Base-by-base conservation (phyloP, 2,888 invertebrate species). In the Iphiclides podalirius region DNA sequence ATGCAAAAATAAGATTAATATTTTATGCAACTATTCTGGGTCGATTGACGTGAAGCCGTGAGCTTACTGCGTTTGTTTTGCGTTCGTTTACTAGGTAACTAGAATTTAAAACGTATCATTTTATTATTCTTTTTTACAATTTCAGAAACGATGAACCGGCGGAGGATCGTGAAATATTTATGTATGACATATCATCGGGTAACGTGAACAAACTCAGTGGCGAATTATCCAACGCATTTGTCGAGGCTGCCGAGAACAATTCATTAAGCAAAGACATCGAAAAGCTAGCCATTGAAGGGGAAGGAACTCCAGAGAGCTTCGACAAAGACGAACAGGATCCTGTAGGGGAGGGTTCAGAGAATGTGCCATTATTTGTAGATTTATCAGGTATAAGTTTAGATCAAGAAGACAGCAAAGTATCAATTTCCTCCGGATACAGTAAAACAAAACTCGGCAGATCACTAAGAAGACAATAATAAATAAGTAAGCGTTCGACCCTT, bases 191-290 rank as follows among this genome's bases (percentile, higher is more conserved):
- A 36, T 82, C 90, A 53, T 92, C 93, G 2, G 91, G 93, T 64
- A 91, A 90, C 33, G 94, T 95, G 1, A 95, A 92, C 75, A 95
- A 93, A 77, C 82, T 96, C 14, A 92, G 91, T 58, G 96, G 96
- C 1, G 95, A 95, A 66, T 85, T 96, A 42, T 96, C 96, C 2
- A 92, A 93, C 42, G 95, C 96, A 28, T 96, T 96, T 64, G 95
- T 96, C 1, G 94, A 94, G 68, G 96, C 95, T 36, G 96, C 96
- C 14, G 96, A 96, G 80, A 95, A 94, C 59, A 96, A 96, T 76
- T 92, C 95, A 6, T 81, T 90, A 38, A 91, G 91, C 57, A 91
- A 92, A 75, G 92, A 93, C 57, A 82, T 91, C 54, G 92, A 91
- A 62, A 88, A 90, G 58, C 79, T 91, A 17, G 90, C 89, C 14